These are phyloP conservation scores for Osmoderma eremita DNA, from an alignment of 2,888 invertebrate species.

Conservation along the genomic window DNA sequence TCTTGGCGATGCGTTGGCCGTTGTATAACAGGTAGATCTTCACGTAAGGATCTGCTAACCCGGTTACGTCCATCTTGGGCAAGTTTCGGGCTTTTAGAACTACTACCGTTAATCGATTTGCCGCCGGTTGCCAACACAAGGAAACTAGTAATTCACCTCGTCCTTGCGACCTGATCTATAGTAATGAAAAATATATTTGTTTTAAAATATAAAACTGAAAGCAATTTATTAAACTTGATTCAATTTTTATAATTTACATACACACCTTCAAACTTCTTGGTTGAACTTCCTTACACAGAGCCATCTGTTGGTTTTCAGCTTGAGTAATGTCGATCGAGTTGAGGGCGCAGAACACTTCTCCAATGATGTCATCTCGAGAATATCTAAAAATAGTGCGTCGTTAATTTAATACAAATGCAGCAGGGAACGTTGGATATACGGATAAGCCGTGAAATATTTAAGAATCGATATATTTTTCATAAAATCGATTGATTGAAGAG, in stretches of 20 bases:
- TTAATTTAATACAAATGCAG: too few relatives aligned
- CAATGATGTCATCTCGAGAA: constrained; percentile 97
- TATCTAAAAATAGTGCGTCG: constrained; percentile 64
- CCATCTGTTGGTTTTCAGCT: constrained; percentile 81
- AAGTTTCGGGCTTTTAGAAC: constrained; percentile 96
- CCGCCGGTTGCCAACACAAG: constrained; percentile 97
- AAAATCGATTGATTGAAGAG: too few relatives aligned
- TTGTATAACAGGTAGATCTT: constrained; percentile 97
- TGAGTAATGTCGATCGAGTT: constrained; percentile 74
- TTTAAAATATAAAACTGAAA: neutral
- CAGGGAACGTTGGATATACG: too few relatives aligned
- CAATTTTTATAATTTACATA: neutral
- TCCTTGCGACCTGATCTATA: constrained; percentile 89
- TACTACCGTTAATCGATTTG: constrained; percentile 94
- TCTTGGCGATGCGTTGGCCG: constrained; percentile 97
- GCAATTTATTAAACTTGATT: too few relatives aligned
- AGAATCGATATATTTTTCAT: too few relatives aligned
- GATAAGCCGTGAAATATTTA: too few relatives aligned
- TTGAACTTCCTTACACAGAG: constrained; percentile 88
- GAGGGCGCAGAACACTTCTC: constrained; percentile 92
- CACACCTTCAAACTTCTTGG: constrained; percentile 90
- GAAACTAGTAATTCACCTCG: constrained; percentile 96
- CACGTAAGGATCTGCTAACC: constrained; percentile 96
- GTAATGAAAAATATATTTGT: constrained; percentile 12
- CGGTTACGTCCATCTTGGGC: constrained; percentile 98